Conservation (phyloP, 2,888 invertebrate genomes). For the Melieria picta region DNA sequence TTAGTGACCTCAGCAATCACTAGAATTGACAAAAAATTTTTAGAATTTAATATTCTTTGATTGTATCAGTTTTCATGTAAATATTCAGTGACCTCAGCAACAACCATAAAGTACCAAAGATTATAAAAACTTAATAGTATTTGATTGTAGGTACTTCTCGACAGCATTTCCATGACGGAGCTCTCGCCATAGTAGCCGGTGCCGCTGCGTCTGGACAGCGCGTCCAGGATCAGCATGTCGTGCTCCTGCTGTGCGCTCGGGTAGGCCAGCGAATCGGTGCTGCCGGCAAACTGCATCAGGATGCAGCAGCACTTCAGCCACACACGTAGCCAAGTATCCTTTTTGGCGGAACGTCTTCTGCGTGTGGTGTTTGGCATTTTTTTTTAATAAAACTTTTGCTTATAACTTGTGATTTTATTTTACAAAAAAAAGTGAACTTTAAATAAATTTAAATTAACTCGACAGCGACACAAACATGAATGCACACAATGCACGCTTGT, state of each 20-base stretch:
- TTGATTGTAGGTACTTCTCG: conserved; percentile 73
- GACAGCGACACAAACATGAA: background rate
- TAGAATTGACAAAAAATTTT: too few species aligned
- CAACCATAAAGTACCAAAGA: too few species aligned
- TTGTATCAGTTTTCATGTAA: too few species aligned
- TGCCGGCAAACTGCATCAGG: conserved; percentile 29
- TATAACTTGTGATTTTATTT: conserved; percentile 15
- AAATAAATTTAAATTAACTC: background rate
- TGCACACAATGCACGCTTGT: background rate
- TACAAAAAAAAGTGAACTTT: background rate
- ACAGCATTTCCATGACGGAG: conserved; percentile 84
- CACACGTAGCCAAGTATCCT: conserved; percentile 54
- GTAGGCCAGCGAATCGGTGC: conserved; percentile 47
- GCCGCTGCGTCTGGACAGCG: conserved; percentile 72
- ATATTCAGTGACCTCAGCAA: too few species aligned
- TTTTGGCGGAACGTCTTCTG: conserved; percentile 47
- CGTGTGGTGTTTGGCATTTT: conserved; percentile 41
- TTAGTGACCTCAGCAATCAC: too few species aligned
- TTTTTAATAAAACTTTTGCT: background rate
- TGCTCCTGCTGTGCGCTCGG: conserved; percentile 74
- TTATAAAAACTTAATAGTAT: background rate
- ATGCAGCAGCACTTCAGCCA: background rate
- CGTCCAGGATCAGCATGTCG: conserved; percentile 78
- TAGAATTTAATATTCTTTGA: too few species aligned
- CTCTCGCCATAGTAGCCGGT: conserved; percentile 69